Evolutionary conservation across 64 coral and sea anemone species (phyloP), one percentile per base, ranked within the genome.

Genomic region (Montipora sp.): DNA sequence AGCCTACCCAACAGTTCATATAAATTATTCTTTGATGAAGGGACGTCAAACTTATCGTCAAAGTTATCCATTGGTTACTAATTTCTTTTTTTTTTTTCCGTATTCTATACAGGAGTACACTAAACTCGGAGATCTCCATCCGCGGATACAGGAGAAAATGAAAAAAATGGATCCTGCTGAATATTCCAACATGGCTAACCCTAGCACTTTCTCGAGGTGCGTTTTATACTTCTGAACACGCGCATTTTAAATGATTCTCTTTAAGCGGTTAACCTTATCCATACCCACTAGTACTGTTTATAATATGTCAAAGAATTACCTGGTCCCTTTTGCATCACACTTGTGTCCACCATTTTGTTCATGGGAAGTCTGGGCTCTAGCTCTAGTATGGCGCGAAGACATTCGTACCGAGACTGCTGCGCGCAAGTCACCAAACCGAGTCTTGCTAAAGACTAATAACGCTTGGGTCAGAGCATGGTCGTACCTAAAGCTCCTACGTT

Each of bases 121-220:
- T 1, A 96, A 96, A 57, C 75, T 96, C 51, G 68, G 75, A 2
- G 98, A 99, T 16, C 24, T 92, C 48, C 98, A 96, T 53, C 89
- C 98, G 6, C 84, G 89, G 36, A 92, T 92, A 27, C 98, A 99
- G 45, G 74, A 96, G 47, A 83, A 89, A 48, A 89, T 99, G 12
- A 93, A 91, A 27, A 99, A 94, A 63, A 66, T 86, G 9, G 89
- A 99, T 75, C 98, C 98, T 14, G 90, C 87, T 5, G 98, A 99
- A 83, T 99, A 88, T 47, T 94, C 91, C 19, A 99, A 99, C 89
- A 83, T 99, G 89, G 84, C 88, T 6, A 90, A 87, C 66, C 94
- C 98, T 1, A 81, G 96, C 73, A 94, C 89, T 19, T 93, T 92
- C 51, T 91, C 94, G 3, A 99, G 98, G 98, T 99, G 3, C 46